phyloP scores from a whole-genome alignment of 1,140 invertebrate species.

The Drosophila leontia region DNA sequence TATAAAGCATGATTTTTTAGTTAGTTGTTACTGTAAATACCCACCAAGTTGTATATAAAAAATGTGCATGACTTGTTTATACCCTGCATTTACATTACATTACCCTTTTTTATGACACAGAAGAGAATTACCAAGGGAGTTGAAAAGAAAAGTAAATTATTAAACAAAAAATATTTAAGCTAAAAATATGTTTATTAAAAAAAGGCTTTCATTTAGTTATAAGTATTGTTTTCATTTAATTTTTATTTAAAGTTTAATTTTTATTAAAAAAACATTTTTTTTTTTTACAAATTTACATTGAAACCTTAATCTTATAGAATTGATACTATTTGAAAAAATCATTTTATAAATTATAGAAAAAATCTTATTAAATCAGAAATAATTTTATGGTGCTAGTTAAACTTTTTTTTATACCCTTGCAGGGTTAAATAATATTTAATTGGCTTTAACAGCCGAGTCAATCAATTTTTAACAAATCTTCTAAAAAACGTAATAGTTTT shows the following conservation, averaged over 20 bases:
- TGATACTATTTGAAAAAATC: too few relatives aligned
- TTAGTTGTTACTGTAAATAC: constrained; percentile 31
- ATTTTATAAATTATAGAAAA: too few relatives aligned
- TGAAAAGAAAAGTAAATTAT: neutral
- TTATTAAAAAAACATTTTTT: too few relatives aligned
- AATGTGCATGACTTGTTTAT: constrained; percentile 29
- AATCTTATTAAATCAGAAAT: too few relatives aligned
- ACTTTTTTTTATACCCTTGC: too few relatives aligned
- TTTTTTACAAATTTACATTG: too few relatives aligned
- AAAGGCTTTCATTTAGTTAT: neutral
- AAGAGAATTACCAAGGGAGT: neutral
- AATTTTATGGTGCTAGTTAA: too few relatives aligned
- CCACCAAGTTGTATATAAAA: neutral
- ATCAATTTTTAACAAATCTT: too few relatives aligned
- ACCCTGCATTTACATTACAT: neutral
- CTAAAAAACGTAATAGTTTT: too few relatives aligned
- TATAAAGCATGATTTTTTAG: constrained; percentile 34
- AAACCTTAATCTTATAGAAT: too few relatives aligned
- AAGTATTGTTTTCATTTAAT: neutral
- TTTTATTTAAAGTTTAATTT: neutral
- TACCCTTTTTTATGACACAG: neutral
- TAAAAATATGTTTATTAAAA: neutral
- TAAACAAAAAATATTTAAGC: neutral
- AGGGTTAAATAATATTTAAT: too few relatives aligned
- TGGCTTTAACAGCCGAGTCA: too few relatives aligned